A percentile compares a stretch with the other conserved stretches of the same genome.
phyloP scores from a whole-genome alignment of 1,140 invertebrate genomes.

The Eueides isabella region DNA sequence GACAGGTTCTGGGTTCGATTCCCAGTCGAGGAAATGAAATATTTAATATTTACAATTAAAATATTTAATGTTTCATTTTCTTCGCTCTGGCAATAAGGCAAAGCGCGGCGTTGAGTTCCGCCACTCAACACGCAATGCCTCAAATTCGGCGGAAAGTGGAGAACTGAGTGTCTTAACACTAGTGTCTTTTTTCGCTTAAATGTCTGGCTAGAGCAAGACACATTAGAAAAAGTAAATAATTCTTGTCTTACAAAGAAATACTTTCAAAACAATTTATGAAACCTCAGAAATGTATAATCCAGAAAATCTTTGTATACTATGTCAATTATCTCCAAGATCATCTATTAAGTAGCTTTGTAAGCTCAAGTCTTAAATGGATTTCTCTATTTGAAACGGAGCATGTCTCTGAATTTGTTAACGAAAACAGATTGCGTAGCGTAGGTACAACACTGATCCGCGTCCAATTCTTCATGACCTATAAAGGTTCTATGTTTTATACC shows the following conservation, averaged over 20 bases:
- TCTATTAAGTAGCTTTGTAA: constrained; percentile 40
- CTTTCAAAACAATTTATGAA: neutral
- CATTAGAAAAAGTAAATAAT: no score
- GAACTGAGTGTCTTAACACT: no score
- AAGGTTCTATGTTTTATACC: neutral
- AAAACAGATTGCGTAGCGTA: constrained; percentile 45
- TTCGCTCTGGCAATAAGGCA: no score
- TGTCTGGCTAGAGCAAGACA: no score
- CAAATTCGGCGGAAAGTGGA: no score
- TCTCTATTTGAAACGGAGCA: constrained; percentile 49
- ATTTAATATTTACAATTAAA: no score
- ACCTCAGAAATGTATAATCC: constrained; percentile 1
- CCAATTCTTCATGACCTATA: neutral
- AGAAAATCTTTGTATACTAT: constrained; percentile 20
- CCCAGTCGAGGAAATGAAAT: no score
- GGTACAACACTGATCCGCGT: constrained; percentile 12
- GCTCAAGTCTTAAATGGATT: constrained; percentile 46
- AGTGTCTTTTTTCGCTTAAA: no score
- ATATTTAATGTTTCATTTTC: no score
- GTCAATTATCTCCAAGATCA: constrained; percentile 29
- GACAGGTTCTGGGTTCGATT: no score
- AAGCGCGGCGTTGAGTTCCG: no score
- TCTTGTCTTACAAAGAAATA: neutral
- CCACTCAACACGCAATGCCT: no score
- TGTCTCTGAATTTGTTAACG: constrained; percentile 51